Base-by-base conservation (phyloP, 2,797 vertebrate species). In the Carduelis carduelis region DNA sequence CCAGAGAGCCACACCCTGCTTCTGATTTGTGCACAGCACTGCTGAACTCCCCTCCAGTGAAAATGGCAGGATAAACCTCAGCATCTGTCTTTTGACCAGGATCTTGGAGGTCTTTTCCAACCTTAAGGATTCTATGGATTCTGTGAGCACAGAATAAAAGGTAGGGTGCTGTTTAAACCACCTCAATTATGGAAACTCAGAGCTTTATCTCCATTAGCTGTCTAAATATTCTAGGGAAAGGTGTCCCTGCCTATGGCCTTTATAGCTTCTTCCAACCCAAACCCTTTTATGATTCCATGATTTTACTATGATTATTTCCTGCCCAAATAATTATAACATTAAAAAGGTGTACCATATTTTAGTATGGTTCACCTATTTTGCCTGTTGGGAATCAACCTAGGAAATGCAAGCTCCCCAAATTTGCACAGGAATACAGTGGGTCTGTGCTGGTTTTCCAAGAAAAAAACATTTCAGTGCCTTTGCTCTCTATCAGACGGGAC, bases 11-110 rank as follows among this genome's bases (percentile, higher is more conserved):
- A 46, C 5, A 4, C 8, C 5, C 11, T 63, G n/a, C 16, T 56
- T n/a, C 53, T 50, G 50, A 35, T 43, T 34, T 19, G 9, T 39
- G 22, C 35, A 6, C 43, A 61, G 44, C 20, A 0, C 1, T 53
- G 41, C 27, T n/a, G 47, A 34, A 44, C 49, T 37, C 4, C 12
- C 15, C 41, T 14, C 30, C 3, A 23, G 57, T 35, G 39, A 34
- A 55, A 47, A 49, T 9, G 16, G 12, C 52, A 74, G 27, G 59
- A 47, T 28, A 59, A 71, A 17, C 27, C 16, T 71, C 44, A 41
- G 14, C 14, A 22, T 34, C 28, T 3, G 0, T 15, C 28, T 21
- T 12, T 32, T 23, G 39, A 57, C 46, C 39, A 17, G 0, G 0
- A 1, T 16, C 37, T 34, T 19, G 1, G 37, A 77, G n/a, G 17